Evolutionary conservation across 2,888 invertebrate genomes (phyloP).

Genomic region (Caenorhabditis becei): DNA sequence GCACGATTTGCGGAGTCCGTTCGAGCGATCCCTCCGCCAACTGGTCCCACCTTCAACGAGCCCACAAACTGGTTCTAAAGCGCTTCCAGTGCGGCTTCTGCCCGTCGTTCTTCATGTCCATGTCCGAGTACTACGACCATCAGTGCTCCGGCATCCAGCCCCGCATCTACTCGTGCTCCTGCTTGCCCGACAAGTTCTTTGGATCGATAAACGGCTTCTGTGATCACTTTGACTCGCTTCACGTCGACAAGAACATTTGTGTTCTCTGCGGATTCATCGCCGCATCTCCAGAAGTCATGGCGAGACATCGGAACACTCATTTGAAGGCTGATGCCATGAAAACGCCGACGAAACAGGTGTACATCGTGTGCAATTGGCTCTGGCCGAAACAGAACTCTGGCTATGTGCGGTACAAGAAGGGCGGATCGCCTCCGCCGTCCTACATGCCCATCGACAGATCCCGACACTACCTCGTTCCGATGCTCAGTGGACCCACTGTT

Average conservation of each 20-base stretch:
- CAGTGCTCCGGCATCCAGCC: not conserved
- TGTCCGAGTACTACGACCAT: slow-evolving; percentile 45
- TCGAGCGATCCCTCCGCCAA: not conserved
- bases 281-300: not conserved
- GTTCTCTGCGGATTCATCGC: not conserved
- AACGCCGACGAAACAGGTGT: too few relatives aligned
- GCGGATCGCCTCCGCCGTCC: not conserved
- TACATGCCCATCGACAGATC: not conserved
- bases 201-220: slow-evolving; percentile 9
- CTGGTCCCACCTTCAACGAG: slow-evolving; percentile 3
- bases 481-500: not conserved
- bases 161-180: slow-evolving; percentile 10
- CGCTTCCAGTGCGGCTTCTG: slow-evolving; percentile 46
- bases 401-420: not conserved
- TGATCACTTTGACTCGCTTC: slow-evolving; percentile 46
- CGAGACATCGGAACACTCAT: slow-evolving; percentile 10
- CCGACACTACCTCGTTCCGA: not conserved
- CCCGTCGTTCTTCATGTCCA: not conserved
- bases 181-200: slow-evolving; percentile 2
- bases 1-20: slow-evolving; percentile 30
- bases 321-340: not conserved
- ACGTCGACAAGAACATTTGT: slow-evolving; percentile 5
- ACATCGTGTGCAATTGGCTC: too few relatives aligned
- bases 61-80: not conserved
- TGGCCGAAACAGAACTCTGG: too few relatives aligned